These are phyloP conservation scores for Antitype chi DNA, from an alignment of 2,888 invertebrate genomes.

Conservation along the genomic window DNA sequence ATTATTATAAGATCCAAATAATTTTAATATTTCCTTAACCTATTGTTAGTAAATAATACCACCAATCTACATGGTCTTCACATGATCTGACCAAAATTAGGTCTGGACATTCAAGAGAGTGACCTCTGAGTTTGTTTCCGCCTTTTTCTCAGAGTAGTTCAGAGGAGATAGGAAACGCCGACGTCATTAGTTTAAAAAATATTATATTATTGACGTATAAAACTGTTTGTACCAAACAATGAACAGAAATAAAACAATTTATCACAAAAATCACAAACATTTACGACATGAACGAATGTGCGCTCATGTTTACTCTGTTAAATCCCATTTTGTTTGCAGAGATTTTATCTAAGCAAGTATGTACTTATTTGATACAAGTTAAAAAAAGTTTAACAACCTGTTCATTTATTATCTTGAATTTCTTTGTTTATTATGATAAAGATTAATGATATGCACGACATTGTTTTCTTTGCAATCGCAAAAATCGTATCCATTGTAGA, in stretches of 20 bases:
- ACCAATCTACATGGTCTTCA: no score
- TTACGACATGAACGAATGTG: background rate
- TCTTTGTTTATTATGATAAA: background rate
- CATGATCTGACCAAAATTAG: no score
- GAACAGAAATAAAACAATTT: no score
- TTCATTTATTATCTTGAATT: background rate
- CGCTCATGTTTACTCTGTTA: no score
- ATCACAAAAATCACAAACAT: background rate
- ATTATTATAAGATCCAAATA: constrained; percentile 12
- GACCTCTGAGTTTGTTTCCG: no score
- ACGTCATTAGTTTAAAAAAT: no score
- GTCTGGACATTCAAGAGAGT: no score
- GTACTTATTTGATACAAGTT: background rate
- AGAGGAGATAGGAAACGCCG: no score
- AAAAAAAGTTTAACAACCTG: background rate
- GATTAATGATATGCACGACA: background rate
- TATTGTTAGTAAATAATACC: background rate
- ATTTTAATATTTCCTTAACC: constrained; percentile 2
- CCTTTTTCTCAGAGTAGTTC: no score
- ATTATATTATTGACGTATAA: no score
- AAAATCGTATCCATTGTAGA: background rate
- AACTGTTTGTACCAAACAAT: no score
- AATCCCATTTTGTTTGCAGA: background rate
- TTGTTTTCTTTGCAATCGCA: background rate
- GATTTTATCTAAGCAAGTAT: background rate